Percentiles rank a stretch among this genome's conserved stretches.
phyloP scores from a whole-genome alignment of 2,113 vertebrate species.

The Bos javanicus region DNA sequence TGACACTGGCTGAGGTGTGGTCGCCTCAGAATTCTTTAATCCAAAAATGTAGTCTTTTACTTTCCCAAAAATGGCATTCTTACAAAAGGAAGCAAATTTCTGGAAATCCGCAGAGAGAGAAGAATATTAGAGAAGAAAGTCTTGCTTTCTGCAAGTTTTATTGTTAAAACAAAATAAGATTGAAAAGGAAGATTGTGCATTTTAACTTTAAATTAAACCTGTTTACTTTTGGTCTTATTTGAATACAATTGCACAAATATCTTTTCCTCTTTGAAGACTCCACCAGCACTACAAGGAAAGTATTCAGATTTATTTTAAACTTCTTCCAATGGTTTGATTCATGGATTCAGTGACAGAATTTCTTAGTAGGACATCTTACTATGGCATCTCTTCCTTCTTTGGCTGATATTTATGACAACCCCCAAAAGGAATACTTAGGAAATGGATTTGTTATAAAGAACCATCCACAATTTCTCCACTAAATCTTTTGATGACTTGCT shows the following conservation, averaged over 20 bases:
- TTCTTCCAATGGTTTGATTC: conserved; percentile 2
- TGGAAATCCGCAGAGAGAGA: neutral
- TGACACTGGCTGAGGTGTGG: neutral
- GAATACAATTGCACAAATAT: neutral
- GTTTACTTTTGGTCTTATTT: neutral
- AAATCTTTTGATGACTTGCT: conserved; percentile 7
- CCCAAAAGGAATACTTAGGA: neutral
- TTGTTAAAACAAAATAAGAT: neutral
- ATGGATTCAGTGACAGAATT: neutral
- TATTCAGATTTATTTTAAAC: neutral
- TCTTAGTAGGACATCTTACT: neutral
- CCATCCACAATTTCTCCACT: neutral
- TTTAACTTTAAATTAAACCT: conserved; percentile 5
- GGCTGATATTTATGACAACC: neutral
- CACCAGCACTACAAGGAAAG: neutral
- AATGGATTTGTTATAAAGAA: neutral
- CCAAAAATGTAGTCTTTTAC: neutral
- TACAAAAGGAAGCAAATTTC: conserved; percentile 35
- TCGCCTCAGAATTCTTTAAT: neutral
- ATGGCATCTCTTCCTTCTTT: neutral
- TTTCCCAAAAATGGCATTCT: neutral
- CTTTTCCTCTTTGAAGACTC: conserved; percentile 15
- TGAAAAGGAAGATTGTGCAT: neutral
- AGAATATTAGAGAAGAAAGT: neutral
- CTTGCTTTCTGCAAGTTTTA: neutral